A percentile compares a stretch with the other conserved stretches of the same genome.
These are phyloP conservation scores for Trichomycterus rosablanca DNA, from an alignment of 2,113 vertebrate species.

Conservation along the genomic window DNA sequence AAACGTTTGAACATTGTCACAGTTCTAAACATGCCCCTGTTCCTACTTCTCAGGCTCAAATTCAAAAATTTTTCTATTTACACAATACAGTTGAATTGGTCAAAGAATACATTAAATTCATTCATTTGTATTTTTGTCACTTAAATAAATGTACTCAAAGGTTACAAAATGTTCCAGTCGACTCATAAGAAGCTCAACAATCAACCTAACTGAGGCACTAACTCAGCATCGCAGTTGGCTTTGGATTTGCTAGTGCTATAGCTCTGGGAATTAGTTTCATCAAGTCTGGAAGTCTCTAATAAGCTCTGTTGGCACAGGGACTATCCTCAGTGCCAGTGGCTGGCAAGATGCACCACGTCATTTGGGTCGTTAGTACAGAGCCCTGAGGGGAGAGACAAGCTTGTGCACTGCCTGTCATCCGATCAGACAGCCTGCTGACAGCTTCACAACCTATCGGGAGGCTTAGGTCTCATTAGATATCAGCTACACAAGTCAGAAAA, in stretches of 20 bases:
- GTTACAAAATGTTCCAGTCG: too few species aligned
- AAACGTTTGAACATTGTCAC: too few species aligned
- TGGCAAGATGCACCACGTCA: conserved; percentile 4
- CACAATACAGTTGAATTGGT: too few species aligned
- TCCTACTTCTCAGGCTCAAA: too few species aligned
- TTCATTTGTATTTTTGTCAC: too few species aligned
- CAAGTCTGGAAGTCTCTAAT: conserved; percentile 28
- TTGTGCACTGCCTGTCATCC: conserved; percentile 4
- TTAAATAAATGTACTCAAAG: too few species aligned
- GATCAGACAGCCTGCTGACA: conserved; percentile 20
- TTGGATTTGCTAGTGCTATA: conserved; percentile 32
- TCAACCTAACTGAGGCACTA: too few species aligned
- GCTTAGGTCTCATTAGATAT: conserved; percentile 20
- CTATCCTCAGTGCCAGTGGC: conserved; percentile 7
- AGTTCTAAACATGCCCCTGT: too few species aligned
- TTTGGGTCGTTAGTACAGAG: conserved; percentile 14
- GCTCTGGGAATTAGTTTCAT: conserved; percentile 6
- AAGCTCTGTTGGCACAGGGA: conserved; percentile 22
- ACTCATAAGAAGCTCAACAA: neutral
- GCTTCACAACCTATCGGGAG: conserved; percentile 19
- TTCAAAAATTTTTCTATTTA: too few species aligned
- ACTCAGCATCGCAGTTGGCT: neutral
- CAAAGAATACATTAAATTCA: too few species aligned
- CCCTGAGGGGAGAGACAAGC: conserved; percentile 7
- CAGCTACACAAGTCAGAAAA: neutral